phyloP scores from a whole-genome alignment of 2,113 vertebrate genomes.

The Cyphomyrus plagiostoma region DNA sequence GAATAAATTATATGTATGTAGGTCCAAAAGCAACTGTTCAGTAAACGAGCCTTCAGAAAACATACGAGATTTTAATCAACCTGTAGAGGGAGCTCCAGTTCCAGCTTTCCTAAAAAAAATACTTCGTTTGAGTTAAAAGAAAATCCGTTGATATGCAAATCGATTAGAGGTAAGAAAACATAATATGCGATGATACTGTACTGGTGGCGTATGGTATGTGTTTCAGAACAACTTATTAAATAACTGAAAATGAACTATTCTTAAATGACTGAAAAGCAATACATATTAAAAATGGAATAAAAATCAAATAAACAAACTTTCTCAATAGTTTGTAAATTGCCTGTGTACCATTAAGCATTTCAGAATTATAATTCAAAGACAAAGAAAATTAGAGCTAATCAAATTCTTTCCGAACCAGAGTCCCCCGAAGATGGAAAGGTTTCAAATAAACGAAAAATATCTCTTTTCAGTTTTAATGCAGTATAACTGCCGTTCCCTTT shows the following conservation, averaged over 20 bases:
- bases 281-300: slow-evolving; percentile 22
- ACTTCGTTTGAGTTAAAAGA: slow-evolving; percentile 46
- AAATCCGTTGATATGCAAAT: slow-evolving; percentile 56
- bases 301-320: not conserved
- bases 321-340: not conserved
- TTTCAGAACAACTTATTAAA: slow-evolving; percentile 39
- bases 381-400: not conserved
- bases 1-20: not conserved
- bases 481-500: not conserved
- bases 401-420: not conserved
- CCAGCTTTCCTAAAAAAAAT: slow-evolving; percentile 60
- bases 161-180: slow-evolving; percentile 51
- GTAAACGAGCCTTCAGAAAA: not conserved
- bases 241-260: slow-evolving; percentile 39
- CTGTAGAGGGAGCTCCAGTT: slow-evolving; percentile 90
- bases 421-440: not conserved
- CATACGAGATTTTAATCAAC: slow-evolving; percentile 25
- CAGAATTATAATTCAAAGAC: not conserved
- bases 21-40: not conserved
- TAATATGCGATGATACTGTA: slow-evolving; percentile 49
- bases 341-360: not conserved
- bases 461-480: not conserved
- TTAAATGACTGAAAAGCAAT: slow-evolving; percentile 37
- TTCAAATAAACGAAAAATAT: not conserved
- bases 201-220: slow-evolving; percentile 56